Evolutionary conservation across 2,888 invertebrate genomes (phyloP), one percentile per base, ranked within the genome.

Genomic region (Andrena bucephala): DNA sequence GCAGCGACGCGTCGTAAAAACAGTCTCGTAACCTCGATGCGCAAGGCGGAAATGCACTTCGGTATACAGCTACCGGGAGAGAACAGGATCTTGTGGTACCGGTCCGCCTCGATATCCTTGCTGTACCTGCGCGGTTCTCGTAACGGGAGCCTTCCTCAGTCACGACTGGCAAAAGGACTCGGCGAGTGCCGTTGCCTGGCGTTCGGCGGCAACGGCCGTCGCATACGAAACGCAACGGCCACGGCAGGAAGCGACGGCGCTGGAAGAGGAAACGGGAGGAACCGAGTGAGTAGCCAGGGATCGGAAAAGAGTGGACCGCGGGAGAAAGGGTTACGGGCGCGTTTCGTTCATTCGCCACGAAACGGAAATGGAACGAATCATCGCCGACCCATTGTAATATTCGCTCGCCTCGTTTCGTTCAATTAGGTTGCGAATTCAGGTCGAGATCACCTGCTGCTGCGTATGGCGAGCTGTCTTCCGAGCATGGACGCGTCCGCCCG

Each of bases 391-490:
- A 70, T 75, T 60, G 77, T 76, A 33, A 65, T 74, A 76, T 80
- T 81, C 75, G 67, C 77, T 68, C 73, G 78, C 65, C 82, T 81
- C 85, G 78, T 83, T 86, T 72, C 82, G 70, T 72, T 75, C 81
- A 89, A 87, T 89, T 89, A 77, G 89, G 79, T 83, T 83, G 84
- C 57, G 77, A 79, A 89, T 89, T 82, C 79, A 81, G 85, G 84
- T 82, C 87, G 85, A 80, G 84, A 83, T 82, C 85, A 85, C 87
- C 87, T 87, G 87, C 76, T 67, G 27, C 42, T 54, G 24, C 54
- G 54, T 24, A n/a, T 1, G 62, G 2, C 42, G 10, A 33, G 16
- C n/a, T 13, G 66, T 33, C 33, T 66, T 60, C 27, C 62, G 27
- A 60, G 57, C 29, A 27, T 31, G 48, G 59, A 36, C 60, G 54